Conservation (phyloP, 2,113 vertebrate genomes). For the Arizona elegans region DNA sequence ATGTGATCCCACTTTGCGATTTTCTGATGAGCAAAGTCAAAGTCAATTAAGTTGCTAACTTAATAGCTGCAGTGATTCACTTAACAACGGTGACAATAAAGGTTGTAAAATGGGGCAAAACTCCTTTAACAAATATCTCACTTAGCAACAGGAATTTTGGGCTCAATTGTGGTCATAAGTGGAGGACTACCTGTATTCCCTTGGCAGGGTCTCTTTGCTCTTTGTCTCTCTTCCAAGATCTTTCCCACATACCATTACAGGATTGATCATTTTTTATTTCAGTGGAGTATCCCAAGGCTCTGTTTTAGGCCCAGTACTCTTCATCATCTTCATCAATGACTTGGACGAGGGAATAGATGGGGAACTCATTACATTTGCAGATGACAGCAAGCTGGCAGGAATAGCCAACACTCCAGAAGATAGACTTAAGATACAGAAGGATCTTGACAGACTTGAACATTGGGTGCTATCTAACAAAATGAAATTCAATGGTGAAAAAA, state of each 20-base stretch:
- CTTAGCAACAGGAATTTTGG: neutral
- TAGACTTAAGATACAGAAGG: too few relatives aligned
- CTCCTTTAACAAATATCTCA: neutral
- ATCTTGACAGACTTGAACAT: too few relatives aligned
- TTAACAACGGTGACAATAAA: neutral
- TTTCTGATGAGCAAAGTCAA: neutral
- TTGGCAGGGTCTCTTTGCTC: neutral
- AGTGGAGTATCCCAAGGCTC: too few relatives aligned
- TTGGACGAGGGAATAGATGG: too few relatives aligned
- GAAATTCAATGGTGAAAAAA: too few relatives aligned
- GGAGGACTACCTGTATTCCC: neutral
- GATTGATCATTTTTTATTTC: neutral
- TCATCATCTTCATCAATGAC: too few relatives aligned
- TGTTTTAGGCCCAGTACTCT: too few relatives aligned
- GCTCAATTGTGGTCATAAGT: neutral
- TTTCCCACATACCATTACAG: neutral
- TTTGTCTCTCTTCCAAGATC: neutral
- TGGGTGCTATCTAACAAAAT: too few relatives aligned
- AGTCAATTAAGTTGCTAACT: neutral
- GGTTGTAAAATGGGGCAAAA: neutral
- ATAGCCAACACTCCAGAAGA: too few relatives aligned
- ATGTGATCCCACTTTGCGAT: neutral
- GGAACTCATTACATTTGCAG: too few relatives aligned
- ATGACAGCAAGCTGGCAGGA: too few relatives aligned
- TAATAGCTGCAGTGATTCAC: neutral